Evolutionary conservation across 2,797 vertebrate species (phyloP).

Genomic region (Neostethus bicornis): DNA sequence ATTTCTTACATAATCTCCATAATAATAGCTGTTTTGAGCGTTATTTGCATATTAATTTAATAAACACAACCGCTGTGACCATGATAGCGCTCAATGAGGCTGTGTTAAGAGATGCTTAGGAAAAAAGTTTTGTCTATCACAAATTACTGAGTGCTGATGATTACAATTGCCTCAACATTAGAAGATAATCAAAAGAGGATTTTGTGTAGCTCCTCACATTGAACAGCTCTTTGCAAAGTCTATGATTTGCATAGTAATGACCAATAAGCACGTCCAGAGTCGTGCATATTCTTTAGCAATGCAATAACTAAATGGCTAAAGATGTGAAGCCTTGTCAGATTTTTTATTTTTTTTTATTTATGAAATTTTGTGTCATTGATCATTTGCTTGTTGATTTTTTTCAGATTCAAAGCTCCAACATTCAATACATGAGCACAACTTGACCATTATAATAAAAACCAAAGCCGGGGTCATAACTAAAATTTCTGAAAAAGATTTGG

Average conservation of each 20-base stretch:
- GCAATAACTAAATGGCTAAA: constrained; percentile 45
- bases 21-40: constrained; percentile 17
- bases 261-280: constrained; percentile 55
- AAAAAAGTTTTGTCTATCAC: constrained; percentile 17
- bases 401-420: constrained; percentile 19
- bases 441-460: too few relatives aligned
- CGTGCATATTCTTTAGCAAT: constrained; percentile 40
- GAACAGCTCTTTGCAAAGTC: constrained; percentile 42
- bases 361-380: constrained; percentile 46
- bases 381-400: constrained; percentile 34
- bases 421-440: constrained; percentile 17
- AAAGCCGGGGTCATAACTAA: too few relatives aligned
- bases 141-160: constrained; percentile 50
- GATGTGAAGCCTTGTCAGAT: constrained; percentile 35
- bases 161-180: constrained; percentile 62
- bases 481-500: too few relatives aligned
- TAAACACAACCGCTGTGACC: constrained; percentile 33
- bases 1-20: constrained; percentile 4
- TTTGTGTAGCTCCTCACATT: constrained; percentile 47
- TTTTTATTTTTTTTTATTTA: constrained; percentile 39
- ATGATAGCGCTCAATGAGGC: constrained; percentile 19
- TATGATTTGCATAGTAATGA: constrained; percentile 54
- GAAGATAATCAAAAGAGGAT: constrained; percentile 63
- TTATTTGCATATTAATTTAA: constrained; percentile 21
- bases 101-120: constrained; percentile 21